phyloP scores from a whole-genome alignment of 2,797 vertebrate genomes.

The Phalanger gymnotis region DNA sequence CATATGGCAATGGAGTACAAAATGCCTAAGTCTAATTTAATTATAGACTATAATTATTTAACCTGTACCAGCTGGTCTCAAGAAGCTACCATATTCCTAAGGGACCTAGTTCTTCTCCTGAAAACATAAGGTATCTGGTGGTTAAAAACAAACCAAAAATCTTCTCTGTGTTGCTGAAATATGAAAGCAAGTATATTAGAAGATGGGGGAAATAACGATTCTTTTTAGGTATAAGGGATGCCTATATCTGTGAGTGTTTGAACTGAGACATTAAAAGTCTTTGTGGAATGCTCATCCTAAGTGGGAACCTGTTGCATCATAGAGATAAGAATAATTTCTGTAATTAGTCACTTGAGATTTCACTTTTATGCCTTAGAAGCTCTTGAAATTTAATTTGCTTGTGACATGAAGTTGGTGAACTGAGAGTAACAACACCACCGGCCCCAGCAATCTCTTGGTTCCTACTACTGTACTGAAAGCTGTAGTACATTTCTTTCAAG shows the following conservation, averaged over 20 bases:
- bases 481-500: conserved; percentile 40
- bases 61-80: conserved; percentile 81
- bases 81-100: conserved; percentile 81
- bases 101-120: conserved; percentile 70
- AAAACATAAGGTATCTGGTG: conserved; percentile 70
- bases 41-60: conserved; percentile 83
- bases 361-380: conserved; percentile 71
- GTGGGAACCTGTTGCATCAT: conserved; percentile 63
- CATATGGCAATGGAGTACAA: conserved; percentile 64
- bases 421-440: conserved; percentile 48
- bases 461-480: conserved; percentile 53
- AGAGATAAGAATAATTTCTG: conserved; percentile 68
- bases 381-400: conserved; percentile 73
- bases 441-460: not conserved
- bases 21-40: conserved; percentile 80
- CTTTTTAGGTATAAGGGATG: conserved; percentile 4
- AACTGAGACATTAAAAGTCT: conserved; percentile 24
- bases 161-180: conserved; percentile 61
- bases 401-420: conserved; percentile 48
- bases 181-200: conserved; percentile 52
- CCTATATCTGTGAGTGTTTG: not conserved
- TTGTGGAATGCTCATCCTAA: conserved; percentile 40
- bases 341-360: conserved; percentile 67
- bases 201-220: conserved; percentile 23
- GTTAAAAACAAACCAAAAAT: conserved; percentile 49